A percentile compares a stretch with the other conserved stretches of the same genome.
phyloP scores from a whole-genome alignment of 2,888 invertebrate species.

The Pheosia tremula region DNA sequence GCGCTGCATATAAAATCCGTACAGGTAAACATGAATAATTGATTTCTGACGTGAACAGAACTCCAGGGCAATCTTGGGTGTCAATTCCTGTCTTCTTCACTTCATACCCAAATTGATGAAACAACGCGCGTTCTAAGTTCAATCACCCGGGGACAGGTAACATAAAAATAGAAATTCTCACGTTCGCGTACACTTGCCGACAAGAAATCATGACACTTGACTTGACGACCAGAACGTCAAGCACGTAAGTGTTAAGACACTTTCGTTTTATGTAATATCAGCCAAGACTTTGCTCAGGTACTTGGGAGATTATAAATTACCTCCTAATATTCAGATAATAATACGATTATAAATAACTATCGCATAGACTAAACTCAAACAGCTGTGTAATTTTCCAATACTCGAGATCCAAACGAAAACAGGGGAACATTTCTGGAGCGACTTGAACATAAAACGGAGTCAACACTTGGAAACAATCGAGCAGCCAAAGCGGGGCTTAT shows the following conservation, averaged over 20 bases:
- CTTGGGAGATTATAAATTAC: too few species aligned
- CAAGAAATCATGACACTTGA: neutral
- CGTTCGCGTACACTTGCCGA: neutral
- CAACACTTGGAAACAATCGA: constrained; percentile 47
- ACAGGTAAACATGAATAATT: too few species aligned
- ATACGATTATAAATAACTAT: neutral
- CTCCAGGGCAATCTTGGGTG: neutral
- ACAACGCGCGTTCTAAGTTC: neutral
- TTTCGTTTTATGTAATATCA: neutral
- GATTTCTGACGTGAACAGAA: too few species aligned
- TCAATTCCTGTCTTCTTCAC: neutral
- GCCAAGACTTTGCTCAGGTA: too few species aligned
- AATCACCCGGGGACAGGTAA: neutral
- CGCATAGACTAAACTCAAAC: constrained; percentile 2
- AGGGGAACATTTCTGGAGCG: constrained; percentile 24
- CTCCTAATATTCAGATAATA: too few species aligned
- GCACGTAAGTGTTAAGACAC: neutral
- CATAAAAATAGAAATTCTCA: neutral
- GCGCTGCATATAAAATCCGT: too few species aligned
- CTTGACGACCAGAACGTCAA: neutral
- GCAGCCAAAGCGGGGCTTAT: constrained; percentile 41
- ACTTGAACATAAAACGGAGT: constrained; percentile 33
- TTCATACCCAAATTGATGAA: neutral
- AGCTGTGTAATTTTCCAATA: constrained; percentile 33
- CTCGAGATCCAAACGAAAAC: constrained; percentile 27